Evolutionary conservation across 2,888 invertebrate species (phyloP).

Genomic region (Stenurella melanura): DNA sequence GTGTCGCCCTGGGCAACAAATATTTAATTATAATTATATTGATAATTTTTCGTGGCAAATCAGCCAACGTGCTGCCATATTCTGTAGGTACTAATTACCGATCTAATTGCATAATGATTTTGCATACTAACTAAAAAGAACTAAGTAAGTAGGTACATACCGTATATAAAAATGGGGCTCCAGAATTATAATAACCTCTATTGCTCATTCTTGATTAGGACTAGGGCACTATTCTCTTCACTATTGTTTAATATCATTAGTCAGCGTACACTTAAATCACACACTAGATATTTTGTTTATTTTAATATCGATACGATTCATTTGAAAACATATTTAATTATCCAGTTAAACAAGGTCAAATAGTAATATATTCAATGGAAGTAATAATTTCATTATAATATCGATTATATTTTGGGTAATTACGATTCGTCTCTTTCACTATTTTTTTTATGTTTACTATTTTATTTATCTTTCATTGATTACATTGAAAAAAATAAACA

Average conservation of each 20-base stretch:
- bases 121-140: background rate
- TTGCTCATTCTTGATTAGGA: slow-evolving; percentile 55
- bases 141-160: slow-evolving; percentile 59
- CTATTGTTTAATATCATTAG: slow-evolving; percentile 14
- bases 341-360: slow-evolving; percentile 22
- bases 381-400: background rate
- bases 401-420: background rate
- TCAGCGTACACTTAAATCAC: background rate
- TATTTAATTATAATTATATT: too few species aligned
- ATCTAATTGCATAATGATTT: background rate
- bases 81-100: background rate
- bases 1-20: too few species aligned
- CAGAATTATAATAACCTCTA: slow-evolving; percentile 66
- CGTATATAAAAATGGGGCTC: slow-evolving; percentile 68
- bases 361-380: background rate
- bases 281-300: background rate
- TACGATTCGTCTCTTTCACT: background rate
- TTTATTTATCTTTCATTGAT: slow-evolving; percentile 22
- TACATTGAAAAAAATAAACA: slow-evolving; percentile 20
- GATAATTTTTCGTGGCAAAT: too few species aligned
- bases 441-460: slow-evolving; percentile 20
- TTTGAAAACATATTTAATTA: slow-evolving; percentile 1
- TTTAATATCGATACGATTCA: background rate
- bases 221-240: slow-evolving; percentile 12
- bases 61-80: too few species aligned